Evolutionary conservation across 1,140 invertebrate genomes (phyloP), one percentile per base, ranked within the genome.

Genomic region (Halesus radiatus): DNA sequence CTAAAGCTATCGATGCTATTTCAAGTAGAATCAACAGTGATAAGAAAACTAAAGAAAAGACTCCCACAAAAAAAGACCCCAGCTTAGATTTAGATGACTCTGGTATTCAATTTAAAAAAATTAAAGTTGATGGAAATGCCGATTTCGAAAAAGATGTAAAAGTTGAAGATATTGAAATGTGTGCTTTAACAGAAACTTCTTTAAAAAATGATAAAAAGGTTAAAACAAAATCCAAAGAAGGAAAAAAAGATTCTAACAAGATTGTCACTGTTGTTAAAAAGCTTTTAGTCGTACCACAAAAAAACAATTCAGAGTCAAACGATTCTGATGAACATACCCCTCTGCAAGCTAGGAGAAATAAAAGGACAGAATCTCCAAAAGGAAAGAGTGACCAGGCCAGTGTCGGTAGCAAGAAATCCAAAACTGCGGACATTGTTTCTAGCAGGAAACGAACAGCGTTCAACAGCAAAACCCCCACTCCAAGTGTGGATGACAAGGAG

Each of bases 1-100:
- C 68, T 37, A 79, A 79, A 52, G 68, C 78, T 52, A 79, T 79
- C n/a, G 78, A 79, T 64, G 72, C 78, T 16, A 79, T 79, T 52
- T 79, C 78, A 7, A 79, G 70, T 37, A 79, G 78, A 79, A 53
- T 79, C 10, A 73, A 73, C 26, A 79, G 32, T 32, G 78, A 79
- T 58, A 79, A 79, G 23, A 79, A 79, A 53, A 18, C 4, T 64
- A 79, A 79, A 64, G 70, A 79, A 50, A 79, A 79, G 22, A 53
- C 60, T 26, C 60, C 70, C 15, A 16, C 53, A 32, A 74, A 66
- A 66, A 74, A 29, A 29, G 70, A 74, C 5, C 13, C 45, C 18
- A 60, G 7, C 18, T 32, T 60, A 26, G 54, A 79, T 79, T 32
- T 60, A 26, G 54, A 79, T 79, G 77, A 79, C 32, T 72, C 66